Conservation (phyloP, 1,140 invertebrate species). For the Tigriopus japonicus region DNA sequence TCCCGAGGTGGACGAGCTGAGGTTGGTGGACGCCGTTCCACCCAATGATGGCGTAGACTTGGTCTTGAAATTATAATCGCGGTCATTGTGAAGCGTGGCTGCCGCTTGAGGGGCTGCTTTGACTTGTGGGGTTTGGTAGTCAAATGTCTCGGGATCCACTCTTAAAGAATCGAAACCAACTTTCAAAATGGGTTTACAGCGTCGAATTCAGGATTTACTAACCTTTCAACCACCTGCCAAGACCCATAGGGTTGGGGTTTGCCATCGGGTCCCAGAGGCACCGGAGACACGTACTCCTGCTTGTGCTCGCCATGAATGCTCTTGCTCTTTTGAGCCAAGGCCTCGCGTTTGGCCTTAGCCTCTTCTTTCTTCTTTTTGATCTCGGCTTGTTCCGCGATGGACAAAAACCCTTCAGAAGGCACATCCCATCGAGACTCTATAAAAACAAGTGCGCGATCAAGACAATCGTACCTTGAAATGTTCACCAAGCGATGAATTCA, state of each 20-base stretch:
- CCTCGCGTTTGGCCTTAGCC: constrained; percentile 14
- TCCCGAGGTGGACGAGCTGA: not conserved
- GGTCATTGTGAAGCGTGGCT: not conserved
- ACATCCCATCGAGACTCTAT: constrained; percentile 41
- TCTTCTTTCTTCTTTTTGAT: constrained; percentile 31
- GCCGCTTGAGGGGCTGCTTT: not conserved
- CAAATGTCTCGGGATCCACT: not conserved
- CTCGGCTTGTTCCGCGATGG: constrained; percentile 38
- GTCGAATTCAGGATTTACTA: not conserved
- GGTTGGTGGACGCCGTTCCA: not conserved
- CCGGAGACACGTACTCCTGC: not conserved
- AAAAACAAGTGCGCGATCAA: not conserved
- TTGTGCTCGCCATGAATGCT: not conserved
- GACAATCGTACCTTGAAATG: not conserved
- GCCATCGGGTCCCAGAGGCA: not conserved
- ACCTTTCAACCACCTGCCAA: not conserved
- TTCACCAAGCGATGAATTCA: not conserved
- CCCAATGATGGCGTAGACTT: not conserved
- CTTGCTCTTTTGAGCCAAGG: not conserved
- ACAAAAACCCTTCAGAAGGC: constrained; percentile 41
- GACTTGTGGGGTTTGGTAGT: not conserved
- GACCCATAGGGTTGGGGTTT: not conserved
- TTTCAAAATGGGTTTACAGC: not conserved
- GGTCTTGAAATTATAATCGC: not conserved
- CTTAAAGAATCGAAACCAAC: not conserved